A percentile compares a stretch with the other conserved stretches of the same genome.
Evolutionary conservation across 2,113 vertebrate genomes (phyloP).

Genomic region (Corythoichthys intestinalis): DNA sequence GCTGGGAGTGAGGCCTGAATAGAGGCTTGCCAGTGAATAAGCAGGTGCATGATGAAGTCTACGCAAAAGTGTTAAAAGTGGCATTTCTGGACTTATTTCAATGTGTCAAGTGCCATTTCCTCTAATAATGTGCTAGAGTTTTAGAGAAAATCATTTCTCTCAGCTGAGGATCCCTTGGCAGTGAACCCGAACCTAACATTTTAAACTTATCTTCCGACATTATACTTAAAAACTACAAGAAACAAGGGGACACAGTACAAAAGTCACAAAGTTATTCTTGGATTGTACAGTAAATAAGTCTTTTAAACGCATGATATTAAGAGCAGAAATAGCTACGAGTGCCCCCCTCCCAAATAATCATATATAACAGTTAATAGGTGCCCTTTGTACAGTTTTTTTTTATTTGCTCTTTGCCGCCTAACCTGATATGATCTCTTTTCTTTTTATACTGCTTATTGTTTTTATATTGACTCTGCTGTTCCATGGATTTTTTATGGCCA

Average conservation of each 20-base stretch:
- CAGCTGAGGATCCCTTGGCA: too few species aligned
- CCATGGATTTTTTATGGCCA: slow-evolving; percentile 20
- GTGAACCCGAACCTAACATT: too few species aligned
- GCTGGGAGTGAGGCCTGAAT: not conserved
- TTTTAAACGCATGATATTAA: not conserved
- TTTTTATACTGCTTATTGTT: slow-evolving; percentile 44
- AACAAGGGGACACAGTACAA: too few species aligned
- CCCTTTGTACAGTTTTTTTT: slow-evolving; percentile 11
- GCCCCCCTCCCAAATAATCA: not conserved
- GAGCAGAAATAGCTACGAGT: not conserved
- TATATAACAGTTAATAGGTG: slow-evolving; percentile 1
- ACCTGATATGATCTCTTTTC: slow-evolving; percentile 12
- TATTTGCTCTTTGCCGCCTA: slow-evolving; percentile 6
- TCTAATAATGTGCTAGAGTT: not conserved
- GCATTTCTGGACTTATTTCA: not conserved
- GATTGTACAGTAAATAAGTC: not conserved
- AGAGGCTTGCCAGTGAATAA: slow-evolving; percentile 1
- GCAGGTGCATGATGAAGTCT: not conserved
- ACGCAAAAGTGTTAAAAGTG: not conserved
- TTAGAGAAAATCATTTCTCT: too few species aligned
- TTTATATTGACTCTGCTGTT: slow-evolving; percentile 28
- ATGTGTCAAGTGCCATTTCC: not conserved
- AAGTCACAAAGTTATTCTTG: not conserved
- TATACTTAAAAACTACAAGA: too few species aligned
- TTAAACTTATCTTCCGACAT: too few species aligned